Evolutionary conservation across 1,140 invertebrate genomes (phyloP), one percentile per base, ranked within the genome.

Genomic region (Danaus plexippus): DNA sequence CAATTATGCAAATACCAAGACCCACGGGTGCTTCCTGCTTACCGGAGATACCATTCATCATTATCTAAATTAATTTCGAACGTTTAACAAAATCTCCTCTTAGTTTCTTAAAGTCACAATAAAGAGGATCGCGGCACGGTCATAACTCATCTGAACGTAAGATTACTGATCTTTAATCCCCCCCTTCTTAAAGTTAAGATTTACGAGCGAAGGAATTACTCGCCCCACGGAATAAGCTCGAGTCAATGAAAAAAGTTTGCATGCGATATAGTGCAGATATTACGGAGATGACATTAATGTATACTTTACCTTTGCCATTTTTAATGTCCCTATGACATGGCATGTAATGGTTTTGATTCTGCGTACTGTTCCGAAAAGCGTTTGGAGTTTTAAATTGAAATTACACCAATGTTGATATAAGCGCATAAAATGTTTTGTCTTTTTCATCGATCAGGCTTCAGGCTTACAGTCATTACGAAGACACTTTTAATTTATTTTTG

Each of bases 131-230:
- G 76, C 69, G 74, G 77, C 68, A 49, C 32, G 87, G 85, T 86
- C 88, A 90, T 90, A 90, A 90, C 82, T 90, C 89, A 90, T 90
- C 88, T 83, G 86, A 79, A 89, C 88, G 88, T 90, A 89, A 91
- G 90, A 91, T 91, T 90, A 91, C 90, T 91, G 90, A 91, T 91
- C 90, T 91, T 91, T 91, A 91, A 91, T 91, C 90, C 90, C 88
- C 89, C 88, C 81, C 75, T 77, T 87, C 89, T 89, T 89, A 90
- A 91, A 91, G 89, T 90, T 91, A 90, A 91, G 90, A 91, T 91
- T 91, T 91, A 91, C 88, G 89, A 88, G 81, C 78, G 65, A 77
- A 85, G 89, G 89, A 88, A 90, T 90, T 91, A 90, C 89, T 66
- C 88, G 87, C 89, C 71, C 73, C 84, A 83, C 77, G 77, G 80